Conservation (phyloP, 2,888 invertebrate genomes). For the Nomada hirtipes region DNA sequence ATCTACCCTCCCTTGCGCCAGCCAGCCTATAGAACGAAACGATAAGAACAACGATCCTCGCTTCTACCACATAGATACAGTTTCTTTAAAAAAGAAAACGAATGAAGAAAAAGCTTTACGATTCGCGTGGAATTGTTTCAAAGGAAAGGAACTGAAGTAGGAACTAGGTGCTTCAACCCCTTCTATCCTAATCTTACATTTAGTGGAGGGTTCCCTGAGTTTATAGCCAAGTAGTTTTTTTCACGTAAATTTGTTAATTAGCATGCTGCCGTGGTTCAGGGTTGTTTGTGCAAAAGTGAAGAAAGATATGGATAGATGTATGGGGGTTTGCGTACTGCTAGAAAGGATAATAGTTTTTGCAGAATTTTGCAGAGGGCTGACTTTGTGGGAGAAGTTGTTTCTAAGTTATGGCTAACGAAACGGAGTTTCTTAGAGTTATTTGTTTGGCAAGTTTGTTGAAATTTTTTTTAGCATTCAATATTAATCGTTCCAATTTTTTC, state of each 20-base stretch:
- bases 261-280: not conserved
- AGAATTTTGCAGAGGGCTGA: not conserved
- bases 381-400: too few relatives aligned
- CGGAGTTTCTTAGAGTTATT: too few relatives aligned
- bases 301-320: not conserved
- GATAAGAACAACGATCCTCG: slow-evolving; percentile 55
- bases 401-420: too few relatives aligned
- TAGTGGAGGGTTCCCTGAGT: not conserved
- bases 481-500: too few relatives aligned
- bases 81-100: not conserved
- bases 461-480: too few relatives aligned
- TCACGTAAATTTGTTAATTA: not conserved
- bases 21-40: not conserved
- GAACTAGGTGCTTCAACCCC: not conserved
- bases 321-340: not conserved
- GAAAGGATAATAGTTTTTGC: not conserved
- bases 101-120: slow-evolving; percentile 33
- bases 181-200: not conserved
- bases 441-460: too few relatives aligned
- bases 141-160: not conserved
- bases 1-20: slow-evolving; percentile 49
- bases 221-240: not conserved
- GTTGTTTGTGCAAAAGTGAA: not conserved
- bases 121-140: slow-evolving; percentile 13
- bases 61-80: slow-evolving; percentile 27